A percentile compares a stretch with the other conserved stretches of the same genome.
Conservation (phyloP, 1,140 invertebrate genomes). For the Tribolium madens region DNA sequence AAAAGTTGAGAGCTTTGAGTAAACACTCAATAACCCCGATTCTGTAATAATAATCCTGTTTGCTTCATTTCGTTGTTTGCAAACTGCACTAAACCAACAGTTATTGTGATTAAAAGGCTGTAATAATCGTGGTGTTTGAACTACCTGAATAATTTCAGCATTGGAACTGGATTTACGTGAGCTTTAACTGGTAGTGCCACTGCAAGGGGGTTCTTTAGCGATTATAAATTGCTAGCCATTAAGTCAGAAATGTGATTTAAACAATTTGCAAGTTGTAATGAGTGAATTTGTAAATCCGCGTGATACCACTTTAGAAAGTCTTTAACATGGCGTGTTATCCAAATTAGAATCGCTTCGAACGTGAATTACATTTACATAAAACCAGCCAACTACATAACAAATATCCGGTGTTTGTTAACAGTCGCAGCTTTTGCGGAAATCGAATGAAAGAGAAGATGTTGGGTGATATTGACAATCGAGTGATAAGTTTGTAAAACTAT, state of each 20-base stretch:
- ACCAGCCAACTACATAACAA: constrained; percentile 22
- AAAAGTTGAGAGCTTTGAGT: no score
- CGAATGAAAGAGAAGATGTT: neutral
- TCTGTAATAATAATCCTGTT: neutral
- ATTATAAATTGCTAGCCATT: neutral
- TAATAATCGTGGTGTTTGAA: neutral
- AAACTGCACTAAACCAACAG: neutral
- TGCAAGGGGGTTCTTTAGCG: neutral
- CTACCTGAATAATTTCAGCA: constrained; percentile 8
- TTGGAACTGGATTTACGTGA: neutral
- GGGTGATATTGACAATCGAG: no score
- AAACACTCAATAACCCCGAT: neutral
- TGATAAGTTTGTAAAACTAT: no score
- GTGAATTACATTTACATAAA: neutral
- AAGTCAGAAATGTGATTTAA: neutral
- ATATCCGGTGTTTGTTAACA: constrained; percentile 7
- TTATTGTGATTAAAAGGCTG: neutral
- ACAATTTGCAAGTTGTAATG: constrained; percentile 21
- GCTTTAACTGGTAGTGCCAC: neutral
- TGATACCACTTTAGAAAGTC: neutral
- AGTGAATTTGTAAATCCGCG: constrained; percentile 3
- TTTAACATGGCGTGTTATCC: neutral
- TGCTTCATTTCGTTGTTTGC: neutral
- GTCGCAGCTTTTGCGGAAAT: constrained; percentile 5
- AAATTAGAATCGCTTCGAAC: constrained; percentile 14